phyloP scores from a whole-genome alignment of 2,888 invertebrate genomes.

The Ernsta delagoae region DNA sequence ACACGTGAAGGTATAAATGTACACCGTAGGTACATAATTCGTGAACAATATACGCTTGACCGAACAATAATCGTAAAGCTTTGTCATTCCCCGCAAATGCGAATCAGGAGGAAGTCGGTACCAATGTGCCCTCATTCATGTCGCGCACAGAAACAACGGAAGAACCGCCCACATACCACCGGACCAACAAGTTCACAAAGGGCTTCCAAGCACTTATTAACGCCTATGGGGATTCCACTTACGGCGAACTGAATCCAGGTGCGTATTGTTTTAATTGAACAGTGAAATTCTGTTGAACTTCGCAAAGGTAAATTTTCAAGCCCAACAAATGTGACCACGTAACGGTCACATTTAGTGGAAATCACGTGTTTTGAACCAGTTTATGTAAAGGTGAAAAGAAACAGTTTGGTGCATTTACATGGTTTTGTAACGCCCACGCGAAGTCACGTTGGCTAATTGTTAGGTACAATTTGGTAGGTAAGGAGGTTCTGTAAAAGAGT shows the following conservation, averaged over 20 bases:
- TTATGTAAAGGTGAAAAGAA: neutral
- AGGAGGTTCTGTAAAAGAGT: neutral
- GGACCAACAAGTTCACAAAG: slow-evolving; percentile 95
- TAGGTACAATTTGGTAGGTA: too few species aligned
- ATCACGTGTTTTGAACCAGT: neutral
- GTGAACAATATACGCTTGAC: neutral
- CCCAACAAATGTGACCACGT: neutral
- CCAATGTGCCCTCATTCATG: slow-evolving; percentile 94
- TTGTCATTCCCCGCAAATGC: neutral
- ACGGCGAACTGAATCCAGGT: slow-evolving; percentile 96
- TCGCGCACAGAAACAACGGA: slow-evolving; percentile 89
- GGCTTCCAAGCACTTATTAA: slow-evolving; percentile 97
- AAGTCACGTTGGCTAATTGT: neutral
- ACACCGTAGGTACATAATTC: neutral
- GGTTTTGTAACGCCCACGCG: neutral
- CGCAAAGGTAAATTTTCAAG: neutral
- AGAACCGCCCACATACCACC: slow-evolving; percentile 94
- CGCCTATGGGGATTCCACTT: slow-evolving; percentile 95
- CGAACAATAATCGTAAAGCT: slow-evolving; percentile 2
- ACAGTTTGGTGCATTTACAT: neutral
- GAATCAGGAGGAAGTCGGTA: slow-evolving; percentile 76
- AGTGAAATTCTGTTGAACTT: neutral
- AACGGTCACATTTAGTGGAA: neutral
- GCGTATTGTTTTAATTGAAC: slow-evolving; percentile 6
- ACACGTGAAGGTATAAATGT: neutral